Evolutionary conservation across 2,113 vertebrate genomes (phyloP).

Genomic region (Lonchura striata): DNA sequence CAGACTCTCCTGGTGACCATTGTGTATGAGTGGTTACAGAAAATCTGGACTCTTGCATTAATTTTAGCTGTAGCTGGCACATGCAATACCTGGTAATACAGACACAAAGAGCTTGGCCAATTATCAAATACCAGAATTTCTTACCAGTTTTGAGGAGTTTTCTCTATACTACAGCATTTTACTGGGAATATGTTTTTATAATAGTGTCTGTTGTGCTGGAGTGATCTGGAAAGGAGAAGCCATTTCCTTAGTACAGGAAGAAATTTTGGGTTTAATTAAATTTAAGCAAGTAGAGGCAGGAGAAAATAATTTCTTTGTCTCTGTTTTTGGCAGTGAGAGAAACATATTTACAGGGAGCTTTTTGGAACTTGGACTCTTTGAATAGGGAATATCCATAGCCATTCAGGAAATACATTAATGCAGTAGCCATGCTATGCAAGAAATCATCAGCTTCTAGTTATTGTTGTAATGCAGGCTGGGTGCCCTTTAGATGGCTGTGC

Average conservation of each 20-base stretch:
- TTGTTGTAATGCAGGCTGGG: neutral
- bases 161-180: neutral
- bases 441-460: neutral
- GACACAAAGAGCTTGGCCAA: neutral
- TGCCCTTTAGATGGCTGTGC: neutral
- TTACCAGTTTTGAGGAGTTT: neutral
- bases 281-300: neutral
- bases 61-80: neutral
- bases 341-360: neutral
- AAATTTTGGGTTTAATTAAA: neutral
- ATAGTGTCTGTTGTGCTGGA: neutral
- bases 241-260: neutral
- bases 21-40: neutral
- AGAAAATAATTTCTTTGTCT: constrained; percentile 12
- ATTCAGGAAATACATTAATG: neutral
- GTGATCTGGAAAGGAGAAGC: neutral
- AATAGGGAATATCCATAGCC: neutral
- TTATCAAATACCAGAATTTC: neutral
- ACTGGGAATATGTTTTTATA: neutral
- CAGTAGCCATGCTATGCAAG: neutral
- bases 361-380: neutral
- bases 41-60: neutral
- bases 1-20: neutral
- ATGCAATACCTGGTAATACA: accelerated
- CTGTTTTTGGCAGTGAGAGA: neutral